These are phyloP conservation scores for Tiliqua scincoides DNA, from an alignment of 2,113 vertebrate genomes.

Conservation along the genomic window DNA sequence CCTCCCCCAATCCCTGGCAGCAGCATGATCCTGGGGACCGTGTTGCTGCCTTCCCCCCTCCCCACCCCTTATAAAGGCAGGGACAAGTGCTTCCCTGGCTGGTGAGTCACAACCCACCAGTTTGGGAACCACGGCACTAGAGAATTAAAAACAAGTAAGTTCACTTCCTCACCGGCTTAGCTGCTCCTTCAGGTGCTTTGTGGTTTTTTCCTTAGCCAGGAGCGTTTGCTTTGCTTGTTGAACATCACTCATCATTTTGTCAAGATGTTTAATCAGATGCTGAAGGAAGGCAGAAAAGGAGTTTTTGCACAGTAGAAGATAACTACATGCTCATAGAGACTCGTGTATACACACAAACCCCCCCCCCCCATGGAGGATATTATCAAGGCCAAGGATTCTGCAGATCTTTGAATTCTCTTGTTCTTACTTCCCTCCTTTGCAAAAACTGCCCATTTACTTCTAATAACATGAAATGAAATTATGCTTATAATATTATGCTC, in stretches of 20 bases:
- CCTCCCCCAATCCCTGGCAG: too few species aligned
- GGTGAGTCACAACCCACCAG: too few species aligned
- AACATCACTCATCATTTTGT: slow-evolving; percentile 25
- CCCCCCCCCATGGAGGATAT: background rate
- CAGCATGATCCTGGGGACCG: too few species aligned
- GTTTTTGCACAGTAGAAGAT: background rate
- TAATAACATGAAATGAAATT: background rate
- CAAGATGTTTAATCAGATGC: slow-evolving; percentile 42
- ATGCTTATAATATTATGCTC: background rate
- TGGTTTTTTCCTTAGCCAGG: slow-evolving; percentile 41
- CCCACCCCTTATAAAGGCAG: too few species aligned
- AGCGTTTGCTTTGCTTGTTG: slow-evolving; percentile 55
- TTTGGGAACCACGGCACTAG: too few species aligned
- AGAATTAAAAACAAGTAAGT: too few species aligned
- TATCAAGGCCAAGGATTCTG: background rate
- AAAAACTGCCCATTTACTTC: background rate
- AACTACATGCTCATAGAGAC: background rate
- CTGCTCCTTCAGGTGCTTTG: slow-evolving; percentile 60
- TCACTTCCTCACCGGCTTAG: slow-evolving; percentile 66
- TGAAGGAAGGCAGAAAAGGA: slow-evolving; percentile 20
- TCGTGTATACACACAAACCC: background rate
- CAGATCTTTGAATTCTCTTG: background rate
- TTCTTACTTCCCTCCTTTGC: background rate
- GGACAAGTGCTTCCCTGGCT: too few species aligned
- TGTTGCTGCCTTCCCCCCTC: too few species aligned